phyloP scores from a whole-genome alignment of 2,797 vertebrate genomes.

The Cyclura pinguis region DNA sequence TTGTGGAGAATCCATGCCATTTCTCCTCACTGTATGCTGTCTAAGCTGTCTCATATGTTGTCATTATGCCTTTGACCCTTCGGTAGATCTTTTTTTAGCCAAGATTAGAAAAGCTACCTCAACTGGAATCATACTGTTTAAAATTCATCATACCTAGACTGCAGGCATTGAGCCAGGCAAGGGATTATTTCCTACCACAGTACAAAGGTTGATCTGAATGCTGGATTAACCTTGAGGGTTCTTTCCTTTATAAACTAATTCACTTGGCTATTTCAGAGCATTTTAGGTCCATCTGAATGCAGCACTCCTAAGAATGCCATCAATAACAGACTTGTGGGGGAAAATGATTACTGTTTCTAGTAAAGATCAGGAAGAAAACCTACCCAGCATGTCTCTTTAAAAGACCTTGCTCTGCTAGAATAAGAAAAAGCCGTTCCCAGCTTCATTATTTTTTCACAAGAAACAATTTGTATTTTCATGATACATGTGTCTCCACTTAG shows the following conservation, averaged over 20 bases:
- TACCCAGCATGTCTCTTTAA: slow-evolving; percentile 33
- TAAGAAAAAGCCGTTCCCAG: background rate
- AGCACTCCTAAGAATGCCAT: slow-evolving; percentile 3
- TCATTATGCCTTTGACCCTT: background rate
- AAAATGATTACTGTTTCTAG: slow-evolving; percentile 2
- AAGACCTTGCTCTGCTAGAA: background rate
- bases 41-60: background rate
- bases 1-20: background rate
- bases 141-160: slow-evolving; percentile 1
- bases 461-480: slow-evolving; percentile 35
- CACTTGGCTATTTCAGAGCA: background rate
- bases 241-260: slow-evolving; percentile 25
- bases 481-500: background rate
- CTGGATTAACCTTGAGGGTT: background rate
- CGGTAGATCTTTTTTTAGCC: background rate
- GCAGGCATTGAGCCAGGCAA: background rate
- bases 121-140: slow-evolving; percentile 27
- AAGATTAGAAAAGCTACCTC: slow-evolving; percentile 10
- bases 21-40: background rate
- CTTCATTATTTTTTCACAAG: background rate
- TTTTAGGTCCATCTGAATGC: slow-evolving; percentile 45
- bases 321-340: background rate
- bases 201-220: slow-evolving; percentile 32
- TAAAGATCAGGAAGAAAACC: slow-evolving; percentile 61
- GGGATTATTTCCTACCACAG: background rate